Base-by-base conservation (phyloP, 30 jellyfish, hydroid and myxozoan species). In the Aurelia coerulea region DNA sequence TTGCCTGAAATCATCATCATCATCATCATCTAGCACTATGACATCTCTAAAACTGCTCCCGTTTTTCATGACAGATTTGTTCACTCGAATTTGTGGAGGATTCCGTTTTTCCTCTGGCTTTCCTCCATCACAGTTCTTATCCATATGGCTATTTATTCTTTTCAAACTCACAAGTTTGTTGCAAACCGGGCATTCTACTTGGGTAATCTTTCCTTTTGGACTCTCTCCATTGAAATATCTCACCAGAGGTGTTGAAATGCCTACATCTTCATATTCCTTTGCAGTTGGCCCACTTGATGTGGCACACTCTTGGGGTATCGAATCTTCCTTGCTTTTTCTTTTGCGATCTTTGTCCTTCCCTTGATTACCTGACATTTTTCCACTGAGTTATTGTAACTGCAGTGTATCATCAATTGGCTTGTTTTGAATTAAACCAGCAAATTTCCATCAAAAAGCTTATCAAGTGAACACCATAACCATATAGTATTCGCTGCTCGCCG, bases 61-160 rank as follows among this genome's bases (percentile, higher is more conserved):
- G 4, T 9, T 62, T 37, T 77, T 46, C 42, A 62, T 2, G 10
- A 12, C 77, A 54, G 23, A 9, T 46, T 17, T 50, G 46, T 3
- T 2, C 62, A 12, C 65, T 19, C 0, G 56, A 0, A 0, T 46
- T 9, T 46, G 6, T 46, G 56, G 15, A 46, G 56, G 2, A 46
- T 46, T 14, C 11, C 1, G 15, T 46, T 46, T 7, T 46, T 46
- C 56, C 11, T 46, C 56, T 46, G 15, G 56, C 14, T 12, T 46
- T 17, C 65, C 68, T 17, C 53, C 75, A 33, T 56, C 81, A 65
- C 60, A 64, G 39, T 23, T 29, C 29, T 65, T 68, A 23, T 80
- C 74, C 74, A 53, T 19, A 33, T 80, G 90, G 51, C 34, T 41
- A 18, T 80, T 80, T 13, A 63, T 79, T 62, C 81, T 65, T 23